Conservation (phyloP, 2,113 vertebrate species). For the Ellobius talpinus region DNA sequence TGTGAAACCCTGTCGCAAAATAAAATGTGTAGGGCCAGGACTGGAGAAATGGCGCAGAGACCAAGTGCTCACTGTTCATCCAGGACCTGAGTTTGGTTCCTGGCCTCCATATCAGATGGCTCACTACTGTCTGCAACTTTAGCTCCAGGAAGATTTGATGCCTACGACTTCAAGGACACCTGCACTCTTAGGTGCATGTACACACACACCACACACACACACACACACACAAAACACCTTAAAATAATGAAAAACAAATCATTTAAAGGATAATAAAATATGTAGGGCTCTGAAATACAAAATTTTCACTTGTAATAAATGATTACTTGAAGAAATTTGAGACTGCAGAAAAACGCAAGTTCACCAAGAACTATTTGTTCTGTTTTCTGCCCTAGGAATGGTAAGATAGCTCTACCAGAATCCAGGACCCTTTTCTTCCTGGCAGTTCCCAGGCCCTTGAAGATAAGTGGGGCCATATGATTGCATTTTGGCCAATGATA, state of each 20-base stretch:
- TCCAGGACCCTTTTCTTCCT: conserved; percentile 5
- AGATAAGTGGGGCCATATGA: neutral
- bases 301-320: neutral
- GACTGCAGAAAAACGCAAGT: neutral
- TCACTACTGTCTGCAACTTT: neutral
- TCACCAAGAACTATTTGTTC: neutral
- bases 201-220: neutral
- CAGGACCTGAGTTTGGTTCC: neutral
- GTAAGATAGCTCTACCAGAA: neutral
- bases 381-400: neutral
- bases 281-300: neutral
- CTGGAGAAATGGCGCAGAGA: neutral
- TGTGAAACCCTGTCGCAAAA: neutral
- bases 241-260: neutral
- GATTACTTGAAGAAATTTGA: neutral
- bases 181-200: neutral
- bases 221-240: neutral
- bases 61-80: neutral
- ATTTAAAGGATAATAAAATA: neutral
- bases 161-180: neutral
- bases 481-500: neutral
- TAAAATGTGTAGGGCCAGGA: neutral
- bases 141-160: neutral
- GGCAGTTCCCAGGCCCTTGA: neutral
- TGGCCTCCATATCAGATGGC: too few relatives aligned